A percentile compares a stretch with the other conserved stretches of the same genome.
Evolutionary conservation across 2,888 invertebrate species (phyloP).

Genomic region (Epistrophella euchroma): DNA sequence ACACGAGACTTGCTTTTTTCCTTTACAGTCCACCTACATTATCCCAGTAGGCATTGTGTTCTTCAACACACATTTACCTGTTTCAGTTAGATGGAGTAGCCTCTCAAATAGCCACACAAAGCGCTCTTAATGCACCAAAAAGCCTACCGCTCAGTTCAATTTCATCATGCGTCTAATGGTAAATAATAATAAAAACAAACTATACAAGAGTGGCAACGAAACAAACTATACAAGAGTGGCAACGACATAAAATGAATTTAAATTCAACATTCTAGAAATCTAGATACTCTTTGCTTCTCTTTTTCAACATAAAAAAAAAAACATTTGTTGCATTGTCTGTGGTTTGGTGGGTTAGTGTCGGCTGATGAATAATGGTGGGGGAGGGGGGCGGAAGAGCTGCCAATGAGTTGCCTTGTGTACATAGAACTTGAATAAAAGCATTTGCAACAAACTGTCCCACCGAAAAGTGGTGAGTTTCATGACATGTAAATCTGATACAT

Average conservation of each 20-base stretch:
- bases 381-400: neutral
- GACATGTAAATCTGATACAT: conserved; percentile 64
- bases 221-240: conserved; percentile 34
- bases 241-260: conserved; percentile 53
- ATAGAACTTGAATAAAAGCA: conserved; percentile 51
- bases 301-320: conserved; percentile 17
- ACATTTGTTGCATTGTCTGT: conserved; percentile 64
- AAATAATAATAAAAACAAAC: conserved; percentile 34
- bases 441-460: conserved; percentile 55
- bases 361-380: no score
- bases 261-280: conserved; percentile 17
- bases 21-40: neutral
- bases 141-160: conserved; percentile 11
- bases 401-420: conserved; percentile 11
- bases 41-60: neutral
- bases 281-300: conserved; percentile 1
- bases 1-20: neutral
- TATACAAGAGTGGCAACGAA: conserved; percentile 40
- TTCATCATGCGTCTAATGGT: conserved; percentile 36
- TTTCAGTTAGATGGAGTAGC: neutral
- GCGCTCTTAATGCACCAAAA: neutral
- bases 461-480: conserved; percentile 63
- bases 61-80: conserved; percentile 1
- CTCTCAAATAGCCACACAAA: conserved; percentile 10
- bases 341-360: conserved; percentile 1